Conservation (phyloP, 2,113 vertebrate species). For the Festucalex cinctus region DNA sequence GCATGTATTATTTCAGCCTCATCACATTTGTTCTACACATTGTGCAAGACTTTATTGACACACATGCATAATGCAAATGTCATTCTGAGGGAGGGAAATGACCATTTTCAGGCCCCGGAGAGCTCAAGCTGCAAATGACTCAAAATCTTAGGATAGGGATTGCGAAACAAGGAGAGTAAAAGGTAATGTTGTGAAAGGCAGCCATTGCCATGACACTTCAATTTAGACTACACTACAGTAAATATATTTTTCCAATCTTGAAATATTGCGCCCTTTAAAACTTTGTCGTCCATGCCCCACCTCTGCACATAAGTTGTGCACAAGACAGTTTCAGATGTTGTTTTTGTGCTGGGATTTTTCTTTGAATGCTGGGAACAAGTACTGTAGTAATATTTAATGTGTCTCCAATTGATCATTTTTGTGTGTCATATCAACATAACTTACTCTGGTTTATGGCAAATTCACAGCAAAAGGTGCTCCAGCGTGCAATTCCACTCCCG, state of each 20-base stretch:
- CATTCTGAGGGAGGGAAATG: too few relatives aligned
- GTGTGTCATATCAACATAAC: neutral
- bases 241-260: neutral
- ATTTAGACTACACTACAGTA: too few relatives aligned
- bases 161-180: too few relatives aligned
- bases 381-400: constrained; percentile 6
- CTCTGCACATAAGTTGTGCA: neutral
- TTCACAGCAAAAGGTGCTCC: constrained; percentile 76
- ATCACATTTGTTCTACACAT: too few relatives aligned
- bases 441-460: constrained; percentile 19
- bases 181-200: too few relatives aligned
- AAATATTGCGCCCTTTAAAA: neutral
- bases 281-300: neutral
- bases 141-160: too few relatives aligned
- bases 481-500: constrained; percentile 77
- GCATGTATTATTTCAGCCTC: too few relatives aligned
- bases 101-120: too few relatives aligned
- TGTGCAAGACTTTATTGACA: too few relatives aligned
- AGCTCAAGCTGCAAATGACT: too few relatives aligned
- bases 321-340: neutral
- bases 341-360: neutral
- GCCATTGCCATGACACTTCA: too few relatives aligned
- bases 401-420: neutral
- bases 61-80: too few relatives aligned
- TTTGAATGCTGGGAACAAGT: neutral